Conservation (phyloP, 2,113 vertebrate species). For the Brienomyrus brachyistius region DNA sequence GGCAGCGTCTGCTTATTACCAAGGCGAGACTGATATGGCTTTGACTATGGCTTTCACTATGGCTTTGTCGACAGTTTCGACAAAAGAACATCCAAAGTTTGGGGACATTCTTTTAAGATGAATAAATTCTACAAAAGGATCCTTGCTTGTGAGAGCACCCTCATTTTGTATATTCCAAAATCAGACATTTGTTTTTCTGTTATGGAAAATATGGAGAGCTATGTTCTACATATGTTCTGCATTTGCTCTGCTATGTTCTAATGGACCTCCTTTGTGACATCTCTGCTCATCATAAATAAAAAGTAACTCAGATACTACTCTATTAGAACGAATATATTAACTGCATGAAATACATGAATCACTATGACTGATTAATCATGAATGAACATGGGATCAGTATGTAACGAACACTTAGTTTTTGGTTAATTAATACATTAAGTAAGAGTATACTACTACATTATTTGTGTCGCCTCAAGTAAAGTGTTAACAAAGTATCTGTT, state of each 20-base stretch:
- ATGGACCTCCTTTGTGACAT: background rate
- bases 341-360: background rate
- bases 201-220: background rate
- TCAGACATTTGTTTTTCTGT: background rate
- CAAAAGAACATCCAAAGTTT: background rate
- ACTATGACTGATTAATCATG: background rate
- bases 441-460: background rate
- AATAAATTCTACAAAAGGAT: background rate
- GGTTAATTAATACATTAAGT: background rate
- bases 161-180: background rate
- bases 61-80: too few species aligned
- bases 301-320: background rate
- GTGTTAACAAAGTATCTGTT: background rate
- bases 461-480: background rate
- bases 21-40: background rate
- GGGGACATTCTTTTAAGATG: background rate
- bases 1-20: background rate
- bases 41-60: background rate
- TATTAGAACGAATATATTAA: background rate
- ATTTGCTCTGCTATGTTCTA: background rate
- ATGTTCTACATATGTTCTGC: background rate
- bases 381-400: background rate
- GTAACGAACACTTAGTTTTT: background rate
- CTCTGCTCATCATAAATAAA: background rate
- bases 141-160: background rate